These are phyloP conservation scores for Halocynthia roretzi DNA, from an alignment of 23 tunicate species.

Conservation along the genomic window DNA sequence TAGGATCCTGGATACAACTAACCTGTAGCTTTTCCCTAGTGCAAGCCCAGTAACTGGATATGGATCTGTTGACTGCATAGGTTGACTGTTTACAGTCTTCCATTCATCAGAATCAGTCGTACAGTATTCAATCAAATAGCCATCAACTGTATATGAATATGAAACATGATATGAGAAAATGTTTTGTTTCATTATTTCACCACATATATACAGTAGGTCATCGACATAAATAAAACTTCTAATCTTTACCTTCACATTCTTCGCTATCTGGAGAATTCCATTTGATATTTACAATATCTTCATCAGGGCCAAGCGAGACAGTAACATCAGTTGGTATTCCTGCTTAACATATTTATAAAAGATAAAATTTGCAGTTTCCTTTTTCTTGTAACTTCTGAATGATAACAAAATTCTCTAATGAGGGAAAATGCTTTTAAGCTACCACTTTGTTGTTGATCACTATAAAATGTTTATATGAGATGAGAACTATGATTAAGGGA, in stretches of 20 bases:
- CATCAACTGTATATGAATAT: conserved; percentile 21
- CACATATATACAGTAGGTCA: not conserved
- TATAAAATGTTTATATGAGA: no score
- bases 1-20: not conserved
- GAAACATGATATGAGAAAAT: not conserved
- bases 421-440: no score
- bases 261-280: conserved; percentile 49
- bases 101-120: conserved; percentile 41
- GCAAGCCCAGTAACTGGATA: conserved; percentile 72
- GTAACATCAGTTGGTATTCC: conserved; percentile 37
- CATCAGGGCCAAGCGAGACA: conserved; percentile 25
- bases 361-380: no score
- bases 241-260: conserved; percentile 8
- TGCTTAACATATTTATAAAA: not conserved
- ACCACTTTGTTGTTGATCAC: no score
- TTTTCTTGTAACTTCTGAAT: no score
- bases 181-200: not conserved
- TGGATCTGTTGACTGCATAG: conserved; percentile 51
- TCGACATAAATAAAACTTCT: not conserved
- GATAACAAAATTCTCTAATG: no score
- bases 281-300: conserved; percentile 37
- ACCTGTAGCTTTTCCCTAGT: conserved; percentile 51
- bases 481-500: no score
- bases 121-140: conserved; percentile 64
- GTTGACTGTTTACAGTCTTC: conserved; percentile 36